A percentile compares a stretch with the other conserved stretches of the same genome.
These are phyloP conservation scores for Colistium nudipinnis DNA, from an alignment of 2,113 vertebrate genomes.

Conservation along the genomic window DNA sequence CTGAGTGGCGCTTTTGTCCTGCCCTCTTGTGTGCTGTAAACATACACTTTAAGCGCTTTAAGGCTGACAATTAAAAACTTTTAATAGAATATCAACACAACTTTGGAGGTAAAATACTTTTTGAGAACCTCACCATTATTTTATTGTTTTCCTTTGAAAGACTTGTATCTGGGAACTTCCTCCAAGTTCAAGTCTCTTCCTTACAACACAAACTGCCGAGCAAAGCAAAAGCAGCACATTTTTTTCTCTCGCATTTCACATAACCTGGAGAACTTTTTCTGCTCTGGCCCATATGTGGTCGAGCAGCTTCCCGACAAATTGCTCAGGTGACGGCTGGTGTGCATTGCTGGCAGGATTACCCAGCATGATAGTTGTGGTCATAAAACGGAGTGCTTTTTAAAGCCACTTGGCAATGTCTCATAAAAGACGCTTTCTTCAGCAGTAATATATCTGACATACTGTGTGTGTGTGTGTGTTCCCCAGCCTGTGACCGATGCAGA, in stretches of 20 bases:
- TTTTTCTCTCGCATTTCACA: not conserved
- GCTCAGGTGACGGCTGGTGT: constrained; percentile 22
- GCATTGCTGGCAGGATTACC: constrained; percentile 8
- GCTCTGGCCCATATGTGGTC: not conserved
- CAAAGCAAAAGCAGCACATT: not conserved
- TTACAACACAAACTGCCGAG: not conserved
- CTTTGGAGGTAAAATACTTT: not conserved
- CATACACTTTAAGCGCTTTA: not conserved
- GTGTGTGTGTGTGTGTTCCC: constrained; percentile 27
- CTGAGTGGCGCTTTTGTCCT: not conserved
- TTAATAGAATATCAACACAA: not conserved
- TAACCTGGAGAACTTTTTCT: not conserved
- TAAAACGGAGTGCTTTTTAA: constrained; percentile 25
- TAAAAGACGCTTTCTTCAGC: constrained; percentile 43
- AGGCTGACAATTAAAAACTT: no score
- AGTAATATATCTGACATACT: constrained; percentile 22
- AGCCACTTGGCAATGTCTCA: constrained; percentile 26
- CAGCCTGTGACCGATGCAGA: constrained; percentile 91
- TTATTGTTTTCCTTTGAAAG: not conserved
- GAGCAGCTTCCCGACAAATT: not conserved
- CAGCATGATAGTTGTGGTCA: constrained; percentile 18
- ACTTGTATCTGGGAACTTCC: not conserved
- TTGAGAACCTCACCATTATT: no score
- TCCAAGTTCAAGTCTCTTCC: not conserved
- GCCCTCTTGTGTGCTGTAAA: not conserved